These are phyloP conservation scores for Eupithecia dodoneata DNA, from an alignment of 2,888 invertebrate species.

Conservation along the genomic window DNA sequence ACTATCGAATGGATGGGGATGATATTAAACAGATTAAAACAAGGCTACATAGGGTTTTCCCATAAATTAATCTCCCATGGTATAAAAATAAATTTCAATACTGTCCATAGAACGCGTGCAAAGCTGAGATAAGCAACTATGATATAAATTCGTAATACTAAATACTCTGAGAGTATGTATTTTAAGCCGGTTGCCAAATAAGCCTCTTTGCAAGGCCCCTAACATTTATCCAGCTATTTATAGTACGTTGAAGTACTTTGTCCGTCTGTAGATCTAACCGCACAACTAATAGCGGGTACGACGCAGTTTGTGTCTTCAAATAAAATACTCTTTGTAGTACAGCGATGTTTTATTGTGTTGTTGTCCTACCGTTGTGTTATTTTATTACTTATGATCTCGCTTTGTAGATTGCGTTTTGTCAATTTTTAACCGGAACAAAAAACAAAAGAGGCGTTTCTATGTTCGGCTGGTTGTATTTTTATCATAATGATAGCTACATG, in stretches of 20 bases:
- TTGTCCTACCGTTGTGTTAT: not conserved
- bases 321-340: slow-evolving; percentile 45
- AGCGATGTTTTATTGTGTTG: slow-evolving; percentile 27
- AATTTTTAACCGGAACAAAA: not conserved
- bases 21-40: no score
- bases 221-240: slow-evolving; percentile 24
- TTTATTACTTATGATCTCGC: not conserved
- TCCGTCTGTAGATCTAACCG: slow-evolving; percentile 45
- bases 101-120: not conserved
- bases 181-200: slow-evolving; percentile 8
- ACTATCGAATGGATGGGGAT: no score
- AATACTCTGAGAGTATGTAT: not conserved
- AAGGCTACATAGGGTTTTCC: no score
- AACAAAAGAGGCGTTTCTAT: no score
- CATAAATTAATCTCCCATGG: no score
- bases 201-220: slow-evolving; percentile 8
- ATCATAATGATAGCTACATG: not conserved
- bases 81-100: not conserved
- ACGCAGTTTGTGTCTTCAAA: slow-evolving; percentile 51
- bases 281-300: slow-evolving; percentile 48
- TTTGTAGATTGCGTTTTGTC: not conserved
- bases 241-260: slow-evolving; percentile 38
- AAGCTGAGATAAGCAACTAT: not conserved
- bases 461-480: no score
- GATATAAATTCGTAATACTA: not conserved